Evolutionary conservation across 2,113 vertebrate species (phyloP).

Genomic region (Sphaerodactylus townsendi): DNA sequence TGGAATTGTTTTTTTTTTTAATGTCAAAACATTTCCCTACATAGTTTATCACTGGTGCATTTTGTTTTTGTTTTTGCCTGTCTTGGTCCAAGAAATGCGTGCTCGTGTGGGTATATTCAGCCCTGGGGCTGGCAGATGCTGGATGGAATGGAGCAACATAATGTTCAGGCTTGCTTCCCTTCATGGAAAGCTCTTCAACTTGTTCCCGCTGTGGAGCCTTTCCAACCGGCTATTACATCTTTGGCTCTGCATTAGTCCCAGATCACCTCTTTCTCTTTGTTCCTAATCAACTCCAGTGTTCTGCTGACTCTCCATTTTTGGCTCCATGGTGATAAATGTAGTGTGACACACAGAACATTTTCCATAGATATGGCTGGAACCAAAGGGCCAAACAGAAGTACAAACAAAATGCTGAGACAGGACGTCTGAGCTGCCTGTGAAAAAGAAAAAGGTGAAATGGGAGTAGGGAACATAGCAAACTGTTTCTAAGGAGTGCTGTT

Average conservation of each 20-base stretch:
- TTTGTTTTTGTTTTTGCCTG: slow-evolving; percentile 26
- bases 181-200: slow-evolving; percentile 24
- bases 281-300: not conserved
- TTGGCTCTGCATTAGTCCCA: not conserved
- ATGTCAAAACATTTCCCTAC: slow-evolving; percentile 38
- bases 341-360: not conserved
- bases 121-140: not conserved
- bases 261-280: not conserved
- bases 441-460: not conserved
- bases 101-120: slow-evolving; percentile 8
- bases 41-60: slow-evolving; percentile 18
- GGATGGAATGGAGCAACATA: slow-evolving; percentile 4
- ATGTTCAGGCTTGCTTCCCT: not conserved
- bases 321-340: not conserved
- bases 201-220: slow-evolving; percentile 17
- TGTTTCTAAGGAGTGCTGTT: no score
- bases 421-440: not conserved
- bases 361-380: not conserved
- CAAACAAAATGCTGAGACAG: not conserved
- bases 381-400: not conserved
- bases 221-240: not conserved
- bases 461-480: no score
- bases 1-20: slow-evolving; percentile 37
- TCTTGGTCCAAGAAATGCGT: slow-evolving; percentile 31
- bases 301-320: not conserved